A percentile compares a stretch with the other conserved stretches of the same genome.
Evolutionary conservation across 1,140 invertebrate genomes (phyloP).

Genomic region (Ceratoteleas bidentatus): DNA sequence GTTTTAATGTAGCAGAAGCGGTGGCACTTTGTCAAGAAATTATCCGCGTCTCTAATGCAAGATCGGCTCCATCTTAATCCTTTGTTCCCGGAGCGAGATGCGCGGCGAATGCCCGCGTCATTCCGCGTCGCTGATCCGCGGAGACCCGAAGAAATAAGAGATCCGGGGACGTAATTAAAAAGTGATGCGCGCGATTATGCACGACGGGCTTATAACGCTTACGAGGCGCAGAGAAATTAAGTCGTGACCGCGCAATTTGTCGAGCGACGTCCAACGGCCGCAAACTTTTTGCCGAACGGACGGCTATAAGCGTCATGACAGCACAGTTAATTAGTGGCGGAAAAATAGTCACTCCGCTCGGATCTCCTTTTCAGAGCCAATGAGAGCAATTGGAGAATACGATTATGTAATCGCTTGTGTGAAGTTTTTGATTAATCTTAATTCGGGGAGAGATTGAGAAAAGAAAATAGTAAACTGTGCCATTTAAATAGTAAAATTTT

Average conservation of each 20-base stretch:
- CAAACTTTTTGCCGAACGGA: neutral
- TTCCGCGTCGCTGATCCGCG: neutral
- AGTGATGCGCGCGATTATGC: neutral
- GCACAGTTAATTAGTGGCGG: slow-evolving; percentile 1
- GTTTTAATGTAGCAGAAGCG: slow-evolving; percentile 14
- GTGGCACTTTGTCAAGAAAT: slow-evolving; percentile 1
- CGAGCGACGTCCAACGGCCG: neutral
- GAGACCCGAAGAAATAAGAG: neutral
- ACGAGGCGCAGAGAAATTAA: neutral
- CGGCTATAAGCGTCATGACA: neutral
- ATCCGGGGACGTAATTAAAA: neutral
- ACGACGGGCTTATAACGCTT: neutral
- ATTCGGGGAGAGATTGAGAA: too few species aligned
- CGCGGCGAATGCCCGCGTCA: neutral
- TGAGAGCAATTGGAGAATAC: too few species aligned
- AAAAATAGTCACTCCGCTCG: neutral
- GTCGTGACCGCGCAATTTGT: neutral
- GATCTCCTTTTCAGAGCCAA: too few species aligned
- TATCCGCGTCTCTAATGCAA: neutral
- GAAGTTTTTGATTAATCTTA: too few species aligned
- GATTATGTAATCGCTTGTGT: neutral
- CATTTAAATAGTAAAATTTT: too few species aligned
- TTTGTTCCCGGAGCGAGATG: neutral
- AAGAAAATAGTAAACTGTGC: too few species aligned
- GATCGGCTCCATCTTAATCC: slow-evolving; percentile 3